These are phyloP conservation scores for Micrastur ruficollis DNA, from an alignment of 2,797 vertebrate genomes.

Conservation along the genomic window DNA sequence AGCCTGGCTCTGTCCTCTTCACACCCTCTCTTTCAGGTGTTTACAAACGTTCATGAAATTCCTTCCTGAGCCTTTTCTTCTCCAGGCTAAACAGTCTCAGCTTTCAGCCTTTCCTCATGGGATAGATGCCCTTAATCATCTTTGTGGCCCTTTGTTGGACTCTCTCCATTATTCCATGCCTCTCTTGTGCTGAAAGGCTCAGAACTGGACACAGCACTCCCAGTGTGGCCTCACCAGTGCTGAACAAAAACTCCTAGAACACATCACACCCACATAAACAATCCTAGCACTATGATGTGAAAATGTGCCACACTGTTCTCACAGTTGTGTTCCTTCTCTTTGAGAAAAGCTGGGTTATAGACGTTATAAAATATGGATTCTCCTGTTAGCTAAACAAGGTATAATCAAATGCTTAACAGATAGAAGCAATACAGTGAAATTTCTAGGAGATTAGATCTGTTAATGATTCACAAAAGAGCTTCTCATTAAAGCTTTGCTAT, in stretches of 20 bases:
- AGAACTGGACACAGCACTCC: neutral
- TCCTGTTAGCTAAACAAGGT: neutral
- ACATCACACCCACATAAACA: neutral
- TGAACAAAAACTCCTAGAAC: neutral
- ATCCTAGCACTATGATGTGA: neutral
- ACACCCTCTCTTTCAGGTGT: fast-evolving
- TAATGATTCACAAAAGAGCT: neutral
- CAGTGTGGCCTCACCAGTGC: fast-evolving
- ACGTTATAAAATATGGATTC: neutral
- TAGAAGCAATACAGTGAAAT: neutral
- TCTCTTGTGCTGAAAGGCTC: neutral
- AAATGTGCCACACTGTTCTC: neutral
- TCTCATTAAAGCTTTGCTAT: neutral
- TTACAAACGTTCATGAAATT: neutral
- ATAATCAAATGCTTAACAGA: neutral
- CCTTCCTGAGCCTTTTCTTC: neutral
- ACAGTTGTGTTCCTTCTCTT: neutral
- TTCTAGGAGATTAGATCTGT: neutral
- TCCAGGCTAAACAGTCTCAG: neutral
- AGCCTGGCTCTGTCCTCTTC: neutral
- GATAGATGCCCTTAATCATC: neutral
- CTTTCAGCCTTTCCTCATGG: neutral
- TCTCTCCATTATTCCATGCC: neutral
- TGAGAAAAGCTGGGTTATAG: neutral
- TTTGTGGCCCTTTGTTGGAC: neutral